Evolutionary conservation across 2,113 vertebrate species (phyloP).

Genomic region (Orcinus orca): DNA sequence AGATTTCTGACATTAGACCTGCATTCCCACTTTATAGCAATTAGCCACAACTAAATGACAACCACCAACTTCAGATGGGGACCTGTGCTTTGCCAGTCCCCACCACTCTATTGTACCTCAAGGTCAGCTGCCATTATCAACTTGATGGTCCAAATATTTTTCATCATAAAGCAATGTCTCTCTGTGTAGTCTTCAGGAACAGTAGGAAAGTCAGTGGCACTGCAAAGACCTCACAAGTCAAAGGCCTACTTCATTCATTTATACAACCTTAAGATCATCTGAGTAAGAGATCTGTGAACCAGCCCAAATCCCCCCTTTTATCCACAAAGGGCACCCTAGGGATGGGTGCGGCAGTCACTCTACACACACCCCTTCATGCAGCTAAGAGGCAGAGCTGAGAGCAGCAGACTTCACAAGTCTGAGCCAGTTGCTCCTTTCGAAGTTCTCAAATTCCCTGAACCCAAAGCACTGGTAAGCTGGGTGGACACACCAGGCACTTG

Average conservation of each 20-base stretch:
- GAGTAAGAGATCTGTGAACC: neutral
- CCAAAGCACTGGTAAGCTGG: neutral
- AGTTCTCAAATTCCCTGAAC: neutral
- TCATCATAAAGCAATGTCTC: neutral
- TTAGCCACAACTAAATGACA: neutral
- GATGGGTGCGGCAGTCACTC: accelerated
- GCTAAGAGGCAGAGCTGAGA: neutral
- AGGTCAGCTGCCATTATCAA: neutral
- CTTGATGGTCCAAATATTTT: neutral
- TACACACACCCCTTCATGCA: neutral
- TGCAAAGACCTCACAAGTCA: neutral
- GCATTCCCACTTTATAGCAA: neutral
- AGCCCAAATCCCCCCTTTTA: neutral
- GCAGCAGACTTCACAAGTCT: neutral
- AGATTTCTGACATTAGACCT: neutral
- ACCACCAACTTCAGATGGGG: neutral
- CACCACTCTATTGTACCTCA: neutral
- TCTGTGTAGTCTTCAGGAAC: neutral
- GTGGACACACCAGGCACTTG: neutral
- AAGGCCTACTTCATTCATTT: neutral
- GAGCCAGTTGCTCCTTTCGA: neutral
- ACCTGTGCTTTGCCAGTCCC: neutral
- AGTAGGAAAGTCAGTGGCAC: neutral
- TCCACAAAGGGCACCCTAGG: neutral
- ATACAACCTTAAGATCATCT: neutral